Percentiles rank a stretch among this genome's conserved stretches.
phyloP scores from a whole-genome alignment of 2,888 invertebrate species.

The Epistrophe grossulariae region DNA sequence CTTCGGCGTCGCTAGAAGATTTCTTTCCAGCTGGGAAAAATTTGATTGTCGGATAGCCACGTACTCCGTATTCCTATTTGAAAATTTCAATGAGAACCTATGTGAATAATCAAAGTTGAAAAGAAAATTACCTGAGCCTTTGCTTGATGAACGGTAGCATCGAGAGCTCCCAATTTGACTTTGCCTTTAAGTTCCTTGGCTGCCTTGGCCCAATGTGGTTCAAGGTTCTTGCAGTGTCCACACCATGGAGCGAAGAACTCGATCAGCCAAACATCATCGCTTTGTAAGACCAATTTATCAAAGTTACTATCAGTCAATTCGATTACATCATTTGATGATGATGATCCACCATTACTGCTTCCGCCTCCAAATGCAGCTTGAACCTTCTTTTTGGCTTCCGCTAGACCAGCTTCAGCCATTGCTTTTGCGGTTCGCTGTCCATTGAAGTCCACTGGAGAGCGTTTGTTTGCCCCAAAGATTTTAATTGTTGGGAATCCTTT shows the following conservation, averaged over 20 bases:
- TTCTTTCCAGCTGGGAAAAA: slow-evolving; percentile 93
- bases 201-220: slow-evolving; percentile 98
- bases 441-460: slow-evolving; percentile 92
- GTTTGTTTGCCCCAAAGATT: slow-evolving; percentile 94
- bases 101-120: neutral
- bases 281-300: slow-evolving; percentile 94
- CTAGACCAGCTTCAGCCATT: slow-evolving; percentile 93
- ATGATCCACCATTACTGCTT: slow-evolving; percentile 77
- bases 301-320: slow-evolving; percentile 98
- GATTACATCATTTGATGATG: slow-evolving; percentile 86
- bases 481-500: slow-evolving; percentile 98
- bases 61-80: slow-evolving; percentile 90
- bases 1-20: slow-evolving; percentile 87
- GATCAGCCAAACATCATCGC: slow-evolving; percentile 98
- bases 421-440: slow-evolving; percentile 94
- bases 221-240: slow-evolving; percentile 98
- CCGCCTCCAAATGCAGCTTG: slow-evolving; percentile 88
- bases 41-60: slow-evolving; percentile 99
- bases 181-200: slow-evolving; percentile 98
- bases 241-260: slow-evolving; percentile 99
- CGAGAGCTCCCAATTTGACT: slow-evolving; percentile 97
- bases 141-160: slow-evolving; percentile 95
- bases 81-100: neutral
- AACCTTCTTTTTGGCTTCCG: slow-evolving; percentile 90
- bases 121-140: slow-evolving; percentile 86